Base-by-base conservation (phyloP, 2,113 vertebrate species). In the Scatophagus argus region DNA sequence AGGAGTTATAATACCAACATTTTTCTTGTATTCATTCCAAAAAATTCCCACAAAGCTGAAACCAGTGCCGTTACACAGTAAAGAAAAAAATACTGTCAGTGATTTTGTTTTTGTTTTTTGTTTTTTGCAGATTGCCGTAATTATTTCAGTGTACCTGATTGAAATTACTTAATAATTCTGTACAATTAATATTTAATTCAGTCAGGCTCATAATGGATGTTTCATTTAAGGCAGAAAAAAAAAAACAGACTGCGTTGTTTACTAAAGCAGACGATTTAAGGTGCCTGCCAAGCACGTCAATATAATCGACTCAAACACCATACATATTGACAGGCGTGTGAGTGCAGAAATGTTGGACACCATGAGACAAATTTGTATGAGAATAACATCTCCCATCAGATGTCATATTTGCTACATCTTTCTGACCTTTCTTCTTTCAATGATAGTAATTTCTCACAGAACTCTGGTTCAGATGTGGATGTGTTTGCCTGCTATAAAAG, bases 141-240 rank as follows among this genome's bases (percentile, higher is more conserved):
- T 60, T 17, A 68, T 17, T 55, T 39, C 49, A 63, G 14, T 21
- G 36, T 12, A 34, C 9, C 38, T n/a, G 16, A 58, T 16, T 41
- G 21, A 71, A 64, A 63, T 59, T 1, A 51, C 49, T 68, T 47
- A 4, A 68, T 75, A 17, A 39, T 47, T 56, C 59, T 69, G 31
- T 67, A 72, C 16, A n/a, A 19, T 3, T 51, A 4, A 52, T 31
- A 62, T 63, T 47, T 75, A 39, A 12, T 44, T 49, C 19, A n/a
- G 39, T 36, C 17, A 31, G 25, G 52, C 41, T 29, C 34, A 25
- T 36, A 68, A 68, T 55, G 19, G 25, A 49, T 58, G 79, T 32
- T 39, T 70, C 39, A 49, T 8, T n/a, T n/a, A n/a, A n/a, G n/a
- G n/a, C n/a, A n/a, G n/a, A n/a, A n/a, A n/a, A n/a, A n/a, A n/a